These are phyloP conservation scores for Heliconius ethilla DNA, from an alignment of 2,888 invertebrate species.

Conservation along the genomic window DNA sequence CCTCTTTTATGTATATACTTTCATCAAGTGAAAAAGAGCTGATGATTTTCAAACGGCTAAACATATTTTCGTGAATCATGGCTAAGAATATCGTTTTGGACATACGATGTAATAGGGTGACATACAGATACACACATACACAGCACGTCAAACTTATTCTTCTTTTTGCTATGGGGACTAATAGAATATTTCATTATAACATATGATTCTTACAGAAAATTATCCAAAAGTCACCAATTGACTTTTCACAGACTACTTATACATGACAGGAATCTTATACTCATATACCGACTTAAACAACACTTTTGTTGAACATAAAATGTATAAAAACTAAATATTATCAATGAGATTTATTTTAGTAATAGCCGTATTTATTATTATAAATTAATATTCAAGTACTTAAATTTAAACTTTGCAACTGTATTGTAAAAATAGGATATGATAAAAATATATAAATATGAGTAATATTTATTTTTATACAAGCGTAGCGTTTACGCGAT, in stretches of 20 bases:
- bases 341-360: too few relatives aligned
- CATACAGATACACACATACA: too few relatives aligned
- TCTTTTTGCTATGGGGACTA: not conserved
- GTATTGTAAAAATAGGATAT: too few relatives aligned
- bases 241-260: not conserved
- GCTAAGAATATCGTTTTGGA: not conserved
- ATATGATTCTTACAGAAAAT: not conserved
- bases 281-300: not conserved
- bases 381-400: too few relatives aligned
- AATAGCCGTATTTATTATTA: too few relatives aligned
- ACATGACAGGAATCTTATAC: not conserved
- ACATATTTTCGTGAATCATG: not conserved
- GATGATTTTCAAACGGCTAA: not conserved
- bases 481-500: too few relatives aligned
- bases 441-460: too few relatives aligned
- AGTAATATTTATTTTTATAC: too few relatives aligned
- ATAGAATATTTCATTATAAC: not conserved
- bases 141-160: too few relatives aligned
- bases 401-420: too few relatives aligned
- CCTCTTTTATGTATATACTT: not conserved
- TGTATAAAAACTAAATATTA: too few relatives aligned
- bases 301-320: not conserved
- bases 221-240: not conserved
- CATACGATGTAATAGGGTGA: not conserved
- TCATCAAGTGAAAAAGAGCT: not conserved